Conservation (phyloP, 2,113 vertebrate genomes). For the Urocolius indicus region DNA sequence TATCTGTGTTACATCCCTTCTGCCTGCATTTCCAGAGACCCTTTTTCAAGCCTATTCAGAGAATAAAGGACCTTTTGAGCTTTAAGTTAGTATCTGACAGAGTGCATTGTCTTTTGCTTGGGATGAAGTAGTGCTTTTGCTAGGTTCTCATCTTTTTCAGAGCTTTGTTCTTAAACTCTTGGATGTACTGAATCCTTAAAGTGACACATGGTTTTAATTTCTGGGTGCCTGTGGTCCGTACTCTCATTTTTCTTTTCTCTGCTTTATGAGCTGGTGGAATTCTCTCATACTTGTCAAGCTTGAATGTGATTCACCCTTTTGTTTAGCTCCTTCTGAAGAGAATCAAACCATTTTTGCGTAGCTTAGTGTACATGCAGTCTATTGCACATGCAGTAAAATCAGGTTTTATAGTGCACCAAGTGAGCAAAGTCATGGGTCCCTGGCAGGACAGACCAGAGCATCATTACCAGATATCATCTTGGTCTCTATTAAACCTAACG, state of each 20-base stretch:
- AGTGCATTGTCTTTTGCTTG: not conserved
- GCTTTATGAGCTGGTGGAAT: not conserved
- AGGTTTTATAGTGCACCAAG: not conserved
- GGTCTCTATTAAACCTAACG: not conserved
- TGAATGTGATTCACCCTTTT: constrained; percentile 21
- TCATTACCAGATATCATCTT: not conserved
- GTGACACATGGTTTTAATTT: not conserved
- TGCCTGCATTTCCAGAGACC: not conserved
- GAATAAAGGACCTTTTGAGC: not conserved
- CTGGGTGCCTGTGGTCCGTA: not conserved
- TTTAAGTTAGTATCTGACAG: not conserved
- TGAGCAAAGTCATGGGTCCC: not conserved
- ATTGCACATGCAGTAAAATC: not conserved
- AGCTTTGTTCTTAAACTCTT: not conserved
- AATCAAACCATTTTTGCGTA: not conserved
- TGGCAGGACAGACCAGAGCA: not conserved
- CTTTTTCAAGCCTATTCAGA: not conserved
- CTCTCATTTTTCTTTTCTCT: not conserved
- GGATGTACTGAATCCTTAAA: not conserved
- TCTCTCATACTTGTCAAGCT: not conserved
- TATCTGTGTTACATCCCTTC: not conserved
- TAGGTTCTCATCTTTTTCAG: not conserved
- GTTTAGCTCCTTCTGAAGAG: not conserved
- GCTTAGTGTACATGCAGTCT: not conserved
- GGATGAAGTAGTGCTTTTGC: not conserved